Base-by-base conservation (phyloP, 1,140 invertebrate genomes). In the Sogatella furcifera region DNA sequence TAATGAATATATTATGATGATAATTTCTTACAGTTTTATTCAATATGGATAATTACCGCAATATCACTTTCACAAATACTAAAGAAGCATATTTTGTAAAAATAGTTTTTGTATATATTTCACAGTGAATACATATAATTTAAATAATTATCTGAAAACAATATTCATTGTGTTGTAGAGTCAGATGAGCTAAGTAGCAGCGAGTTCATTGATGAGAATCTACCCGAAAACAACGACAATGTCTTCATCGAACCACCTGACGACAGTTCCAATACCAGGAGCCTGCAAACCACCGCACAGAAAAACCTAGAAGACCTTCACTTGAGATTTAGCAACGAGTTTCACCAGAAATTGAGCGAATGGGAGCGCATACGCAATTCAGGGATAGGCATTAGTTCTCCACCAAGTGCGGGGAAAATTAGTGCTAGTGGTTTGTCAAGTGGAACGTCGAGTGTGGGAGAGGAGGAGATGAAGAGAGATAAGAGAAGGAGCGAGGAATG, bases 261-360 rank as follows among this genome's bases (percentile, higher is more conserved):
- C 17, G 58, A 60, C 9, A 21, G 3, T 13, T 17, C 13, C 13
- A 21, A 9, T 52, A 21, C 46, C 11, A 55, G 6, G 34, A 19
- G 13, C 19, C 53, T 17, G 34, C 52, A 9, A 15, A 62, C 24
- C 43, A 52, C 57, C 41, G 61, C 42, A 1, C 76, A 78, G 68
- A 72, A 71, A 61, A 82, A 80, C 65, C 84, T 84, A 66, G 78
- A 78, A 57, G 79, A 84, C 61, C 71, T 89, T 14, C 80, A 86
- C 67, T 77, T 81, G 58, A 83, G 84, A 69, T 72, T 89, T 14
- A 84, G 83, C 61, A 75, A 80, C 38, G 86, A 89, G 66, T 89
- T 89, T 69, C 80, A 82, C 49, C 74, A 78, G 42, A 88, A 88
- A 70, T 73, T 88, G 14, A 70, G 78, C 61, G 87, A 89, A 72